Evolutionary conservation across 2,113 vertebrate species (phyloP).

Genomic region (Zosterops borbonicus): DNA sequence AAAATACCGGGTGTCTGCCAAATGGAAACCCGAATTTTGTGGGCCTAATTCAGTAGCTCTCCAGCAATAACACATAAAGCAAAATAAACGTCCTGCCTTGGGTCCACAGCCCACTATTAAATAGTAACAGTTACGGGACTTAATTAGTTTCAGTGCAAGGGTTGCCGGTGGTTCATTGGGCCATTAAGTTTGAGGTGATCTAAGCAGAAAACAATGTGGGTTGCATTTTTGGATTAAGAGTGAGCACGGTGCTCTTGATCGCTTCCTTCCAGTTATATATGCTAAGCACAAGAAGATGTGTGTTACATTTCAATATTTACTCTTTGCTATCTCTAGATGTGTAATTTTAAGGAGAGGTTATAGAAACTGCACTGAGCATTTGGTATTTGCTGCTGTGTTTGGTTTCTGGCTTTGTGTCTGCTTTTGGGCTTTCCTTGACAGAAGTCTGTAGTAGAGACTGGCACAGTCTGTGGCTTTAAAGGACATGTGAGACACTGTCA

Average conservation of each 20-base stretch:
- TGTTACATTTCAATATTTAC: not conserved
- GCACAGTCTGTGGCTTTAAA: not conserved
- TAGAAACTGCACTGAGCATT: not conserved
- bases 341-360: not conserved
- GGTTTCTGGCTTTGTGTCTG: not conserved
- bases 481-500: not conserved
- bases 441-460: not conserved
- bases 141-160: not conserved
- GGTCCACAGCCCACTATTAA: not conserved
- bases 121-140: not conserved
- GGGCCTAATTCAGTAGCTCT: not conserved
- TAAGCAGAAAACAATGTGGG: conserved; percentile 17
- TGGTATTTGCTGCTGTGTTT: not conserved
- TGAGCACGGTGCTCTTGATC: not conserved
- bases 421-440: not conserved
- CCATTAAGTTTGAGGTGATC: conserved; percentile 12
- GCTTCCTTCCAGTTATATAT: not conserved
- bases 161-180: not conserved
- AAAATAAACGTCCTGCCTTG: not conserved
- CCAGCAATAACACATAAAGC: not conserved
- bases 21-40: not conserved
- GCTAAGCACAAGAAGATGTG: not conserved
- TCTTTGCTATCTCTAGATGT: not conserved
- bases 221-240: not conserved
- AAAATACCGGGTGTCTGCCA: not conserved